Base-by-base conservation (phyloP, 2,113 vertebrate species). In the Zapornia atra region DNA sequence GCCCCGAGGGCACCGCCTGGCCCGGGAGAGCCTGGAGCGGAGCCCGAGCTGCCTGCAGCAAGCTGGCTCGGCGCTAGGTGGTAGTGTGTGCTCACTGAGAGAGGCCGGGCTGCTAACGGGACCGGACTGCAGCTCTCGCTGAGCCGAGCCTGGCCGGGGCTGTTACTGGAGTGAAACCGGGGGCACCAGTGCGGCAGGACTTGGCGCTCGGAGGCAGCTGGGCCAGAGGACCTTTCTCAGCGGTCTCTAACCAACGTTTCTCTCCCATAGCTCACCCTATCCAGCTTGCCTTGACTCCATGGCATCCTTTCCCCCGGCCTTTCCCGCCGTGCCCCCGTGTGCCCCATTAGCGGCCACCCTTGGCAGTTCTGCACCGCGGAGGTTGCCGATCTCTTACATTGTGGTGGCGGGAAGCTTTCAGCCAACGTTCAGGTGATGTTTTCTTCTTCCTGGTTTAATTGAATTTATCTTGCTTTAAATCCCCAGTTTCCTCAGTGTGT, bases 271-370 rank as follows among this genome's bases (percentile, higher is more conserved):
- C 17, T 82, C 50, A 10, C 31, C 42, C 69, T 38, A n/a, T 15
- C 12, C 53, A 19, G 65, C 34, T 66, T 31, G 1, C 24, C 54
- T 24, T 29, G 13, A 50, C 64, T 0, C 44, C 6, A 5, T 36
- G 50, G 44, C 44, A 46, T 46, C 17, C 33, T 12, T 57, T 26
- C 46, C 34, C 57, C 29, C 26, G 63, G 42, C 46, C 28, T 46
- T 69, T 24, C 48, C 60, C 5, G 1, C 18, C 2, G 0, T 24
- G 48, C 25, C 20, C 8, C 1, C 21, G n/a, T 33, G 0, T 24
- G 48, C 25, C 48, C 8, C 1, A 21, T 36, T 33, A 38, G 18
- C 34, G 33, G 59, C 88, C 10, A 0, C 46, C 34, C 34, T 16
- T 40, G 42, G 70, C 80, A 36, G 26, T 77, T 61, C 50, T 33